Evolutionary conservation across 2,888 invertebrate species (phyloP).

Genomic region (Lepidocyrtoides sp.): DNA sequence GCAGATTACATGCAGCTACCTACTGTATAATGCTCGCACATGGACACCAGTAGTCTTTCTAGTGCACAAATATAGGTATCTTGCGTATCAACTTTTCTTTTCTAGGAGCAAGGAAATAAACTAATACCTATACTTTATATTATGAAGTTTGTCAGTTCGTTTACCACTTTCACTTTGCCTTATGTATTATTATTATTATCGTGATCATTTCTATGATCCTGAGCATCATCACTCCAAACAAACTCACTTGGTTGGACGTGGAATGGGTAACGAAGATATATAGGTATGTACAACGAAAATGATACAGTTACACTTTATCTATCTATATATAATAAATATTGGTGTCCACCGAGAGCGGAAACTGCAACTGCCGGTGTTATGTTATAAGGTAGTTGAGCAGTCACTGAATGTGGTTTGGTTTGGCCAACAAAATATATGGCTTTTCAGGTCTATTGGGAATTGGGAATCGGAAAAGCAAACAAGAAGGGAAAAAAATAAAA

Average conservation of each 20-base stretch:
- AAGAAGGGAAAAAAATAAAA: slow-evolving; percentile 27
- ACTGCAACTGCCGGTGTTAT: neutral
- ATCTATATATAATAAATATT: neutral
- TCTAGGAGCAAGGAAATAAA: neutral
- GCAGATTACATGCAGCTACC: slow-evolving; percentile 12
- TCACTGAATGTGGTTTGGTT: slow-evolving; percentile 28
- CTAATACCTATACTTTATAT: neutral
- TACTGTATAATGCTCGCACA: neutral
- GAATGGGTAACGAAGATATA: neutral
- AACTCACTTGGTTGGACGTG: slow-evolving; percentile 22
- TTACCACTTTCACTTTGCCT: slow-evolving; percentile 40
- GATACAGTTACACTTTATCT: neutral
- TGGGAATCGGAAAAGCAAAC: slow-evolving; percentile 44
- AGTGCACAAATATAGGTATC: neutral
- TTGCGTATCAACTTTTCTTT: neutral
- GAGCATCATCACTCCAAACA: neutral
- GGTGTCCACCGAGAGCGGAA: neutral
- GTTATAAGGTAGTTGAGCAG: neutral
- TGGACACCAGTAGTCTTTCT: neutral
- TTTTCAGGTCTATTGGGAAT: slow-evolving; percentile 71
- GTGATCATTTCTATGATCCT: slow-evolving; percentile 23
- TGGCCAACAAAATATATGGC: slow-evolving; percentile 79
- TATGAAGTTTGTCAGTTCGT: slow-evolving; percentile 52
- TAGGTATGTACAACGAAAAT: neutral
- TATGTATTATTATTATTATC: slow-evolving; percentile 63